Percentiles rank a stretch among this genome's conserved stretches.
Evolutionary conservation across 2,113 vertebrate genomes (phyloP).

Genomic region (Variabilichromis moorii): DNA sequence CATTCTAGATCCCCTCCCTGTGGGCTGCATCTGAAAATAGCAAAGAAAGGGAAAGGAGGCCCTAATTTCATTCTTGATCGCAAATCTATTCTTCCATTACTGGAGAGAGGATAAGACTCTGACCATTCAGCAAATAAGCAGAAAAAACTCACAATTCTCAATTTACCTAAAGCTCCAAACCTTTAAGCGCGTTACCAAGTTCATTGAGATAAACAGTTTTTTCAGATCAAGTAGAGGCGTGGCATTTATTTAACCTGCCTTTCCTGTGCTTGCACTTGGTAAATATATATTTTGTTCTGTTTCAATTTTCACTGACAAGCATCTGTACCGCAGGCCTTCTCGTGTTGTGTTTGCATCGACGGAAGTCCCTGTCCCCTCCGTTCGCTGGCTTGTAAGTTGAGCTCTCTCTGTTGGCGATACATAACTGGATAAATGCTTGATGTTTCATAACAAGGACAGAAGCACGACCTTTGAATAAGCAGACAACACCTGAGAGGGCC

Average conservation of each 20-base stretch:
- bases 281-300: conserved; percentile 9
- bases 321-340: conserved; percentile 38
- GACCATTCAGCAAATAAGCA: not conserved
- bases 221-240: not conserved
- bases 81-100: conserved; percentile 14
- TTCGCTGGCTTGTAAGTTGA: conserved; percentile 26
- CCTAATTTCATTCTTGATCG: conserved; percentile 31
- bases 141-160: not conserved
- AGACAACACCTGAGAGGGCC: not conserved
- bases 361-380: conserved; percentile 8
- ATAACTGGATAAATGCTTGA: conserved; percentile 6
- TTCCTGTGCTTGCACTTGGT: not conserved
- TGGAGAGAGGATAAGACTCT: not conserved
- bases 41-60: conserved; percentile 34
- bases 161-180: not conserved
- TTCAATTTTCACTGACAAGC: conserved; percentile 52
- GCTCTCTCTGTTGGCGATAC: conserved; percentile 28
- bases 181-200: not conserved
- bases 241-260: conserved; percentile 5
- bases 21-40: conserved; percentile 54
- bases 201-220: conserved; percentile 25
- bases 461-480: not conserved
- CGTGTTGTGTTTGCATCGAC: conserved; percentile 31
- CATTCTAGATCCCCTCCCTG: conserved; percentile 21
- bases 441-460: conserved; percentile 38